A percentile compares a stretch with the other conserved stretches of the same genome.
phyloP scores from a whole-genome alignment of 2,888 invertebrate genomes.

The Keiferia lycopersicella region DNA sequence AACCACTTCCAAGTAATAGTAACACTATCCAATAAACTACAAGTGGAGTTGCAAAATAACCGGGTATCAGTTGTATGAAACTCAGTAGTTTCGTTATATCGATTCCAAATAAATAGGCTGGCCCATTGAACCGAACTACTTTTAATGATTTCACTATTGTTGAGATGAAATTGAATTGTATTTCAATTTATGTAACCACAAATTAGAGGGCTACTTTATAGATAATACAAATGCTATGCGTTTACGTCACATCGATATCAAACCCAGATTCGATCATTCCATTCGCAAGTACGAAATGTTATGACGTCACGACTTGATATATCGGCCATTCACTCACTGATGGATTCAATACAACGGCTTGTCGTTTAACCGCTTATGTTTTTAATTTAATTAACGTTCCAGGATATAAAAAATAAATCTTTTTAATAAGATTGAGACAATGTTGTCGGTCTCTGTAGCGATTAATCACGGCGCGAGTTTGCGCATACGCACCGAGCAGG shows the following conservation, averaged over 20 bases:
- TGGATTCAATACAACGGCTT: constrained; percentile 20
- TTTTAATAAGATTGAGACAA: constrained; percentile 39
- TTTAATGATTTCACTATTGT: constrained; percentile 21
- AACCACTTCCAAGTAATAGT: neutral
- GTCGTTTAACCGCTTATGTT: constrained; percentile 24
- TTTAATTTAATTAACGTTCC: constrained; percentile 26
- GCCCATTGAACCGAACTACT: neutral
- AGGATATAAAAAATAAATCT: constrained; percentile 35
- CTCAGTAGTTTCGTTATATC: neutral
- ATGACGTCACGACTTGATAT: constrained; percentile 16
- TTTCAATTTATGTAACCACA: constrained; percentile 21
- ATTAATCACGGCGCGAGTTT: constrained; percentile 43
- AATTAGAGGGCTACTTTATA: constrained; percentile 9
- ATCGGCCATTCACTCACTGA: constrained; percentile 7
- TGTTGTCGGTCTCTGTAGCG: constrained; percentile 37
- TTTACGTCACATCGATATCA: constrained; percentile 11
- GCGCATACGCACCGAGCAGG: constrained; percentile 39
- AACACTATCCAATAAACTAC: neutral
- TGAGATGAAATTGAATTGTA: constrained; percentile 16
- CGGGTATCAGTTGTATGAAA: neutral
- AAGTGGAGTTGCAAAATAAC: neutral
- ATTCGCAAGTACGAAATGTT: neutral
- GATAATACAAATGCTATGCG: neutral
- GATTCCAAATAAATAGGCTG: neutral
- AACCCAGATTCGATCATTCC: neutral